Percentiles rank a stretch among this genome's conserved stretches.
These are phyloP conservation scores for Aspidiotus destructor DNA, from an alignment of 2,888 invertebrate species.

Conservation along the genomic window DNA sequence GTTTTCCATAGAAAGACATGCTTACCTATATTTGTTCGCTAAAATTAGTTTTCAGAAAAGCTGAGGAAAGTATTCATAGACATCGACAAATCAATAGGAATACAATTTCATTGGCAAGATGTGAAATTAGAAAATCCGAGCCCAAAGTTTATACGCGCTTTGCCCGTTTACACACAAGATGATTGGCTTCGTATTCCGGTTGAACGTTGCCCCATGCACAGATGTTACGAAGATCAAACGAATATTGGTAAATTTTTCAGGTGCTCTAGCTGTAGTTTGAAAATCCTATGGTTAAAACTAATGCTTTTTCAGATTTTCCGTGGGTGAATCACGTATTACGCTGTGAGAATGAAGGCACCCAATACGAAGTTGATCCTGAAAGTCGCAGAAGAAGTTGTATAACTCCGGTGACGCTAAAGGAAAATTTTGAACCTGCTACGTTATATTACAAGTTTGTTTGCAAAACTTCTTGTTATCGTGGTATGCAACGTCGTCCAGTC, in stretches of 20 bases:
- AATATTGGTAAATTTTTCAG: slow-evolving; percentile 31
- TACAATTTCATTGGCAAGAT: slow-evolving; percentile 34
- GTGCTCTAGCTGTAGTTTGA: background rate
- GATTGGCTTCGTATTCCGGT: slow-evolving; percentile 35
- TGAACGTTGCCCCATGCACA: slow-evolving; percentile 35
- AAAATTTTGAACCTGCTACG: slow-evolving; percentile 24
- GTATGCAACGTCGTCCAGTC: slow-evolving; percentile 64
- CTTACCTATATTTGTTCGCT: background rate
- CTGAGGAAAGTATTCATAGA: slow-evolving; percentile 36
- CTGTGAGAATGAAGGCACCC: slow-evolving; percentile 34
- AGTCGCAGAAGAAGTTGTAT: slow-evolving; percentile 34
- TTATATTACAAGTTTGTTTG: slow-evolving; percentile 57
- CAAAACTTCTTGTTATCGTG: slow-evolving; percentile 66
- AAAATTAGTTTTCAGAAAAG: slow-evolving; percentile 33
- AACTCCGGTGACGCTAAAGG: slow-evolving; percentile 30
- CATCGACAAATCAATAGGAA: slow-evolving; percentile 34
- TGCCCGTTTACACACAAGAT: slow-evolving; percentile 35
- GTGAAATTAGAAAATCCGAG: slow-evolving; percentile 10
- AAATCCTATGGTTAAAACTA: background rate
- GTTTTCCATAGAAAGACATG: too few species aligned
- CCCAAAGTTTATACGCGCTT: slow-evolving; percentile 34
- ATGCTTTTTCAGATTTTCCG: slow-evolving; percentile 16
- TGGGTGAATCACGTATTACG: slow-evolving; percentile 34
- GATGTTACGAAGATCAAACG: slow-evolving; percentile 31
- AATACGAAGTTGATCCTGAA: slow-evolving; percentile 32